Conservation (phyloP, 2,797 vertebrate genomes). For the Zenarchopterus dispar region DNA sequence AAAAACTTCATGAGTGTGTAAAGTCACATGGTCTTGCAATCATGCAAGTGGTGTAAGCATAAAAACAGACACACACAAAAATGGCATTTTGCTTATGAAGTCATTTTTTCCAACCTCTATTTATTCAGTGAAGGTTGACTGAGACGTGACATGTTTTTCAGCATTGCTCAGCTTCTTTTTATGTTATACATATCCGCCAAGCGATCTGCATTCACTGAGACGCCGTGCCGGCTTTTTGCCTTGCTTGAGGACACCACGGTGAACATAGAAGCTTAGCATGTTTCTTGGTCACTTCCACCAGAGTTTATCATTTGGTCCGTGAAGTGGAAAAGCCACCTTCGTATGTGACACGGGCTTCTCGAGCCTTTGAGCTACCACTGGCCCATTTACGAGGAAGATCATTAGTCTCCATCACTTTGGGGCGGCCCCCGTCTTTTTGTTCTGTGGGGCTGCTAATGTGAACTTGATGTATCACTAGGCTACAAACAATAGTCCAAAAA, state of each 20-base stretch:
- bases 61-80: slow-evolving; percentile 9
- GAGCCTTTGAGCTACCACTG: slow-evolving; percentile 51
- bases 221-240: slow-evolving; percentile 14
- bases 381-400: slow-evolving; percentile 67
- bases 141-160: slow-evolving; percentile 23
- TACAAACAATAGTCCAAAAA: slow-evolving; percentile 80
- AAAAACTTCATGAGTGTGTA: slow-evolving; percentile 44
- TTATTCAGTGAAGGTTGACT: slow-evolving; percentile 13
- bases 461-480: slow-evolving; percentile 76
- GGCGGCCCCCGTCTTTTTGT: slow-evolving; percentile 67
- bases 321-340: slow-evolving; percentile 33
- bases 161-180: slow-evolving; percentile 12
- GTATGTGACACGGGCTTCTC: slow-evolving; percentile 35
- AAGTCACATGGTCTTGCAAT: slow-evolving; percentile 50
- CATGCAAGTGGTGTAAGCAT: not conserved
- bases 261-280: slow-evolving; percentile 3
- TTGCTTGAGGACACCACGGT: slow-evolving; percentile 17
- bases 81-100: slow-evolving; percentile 20
- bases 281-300: slow-evolving; percentile 21
- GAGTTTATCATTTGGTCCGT: slow-evolving; percentile 33
- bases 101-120: slow-evolving; percentile 21
- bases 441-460: slow-evolving; percentile 57
- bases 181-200: not conserved
- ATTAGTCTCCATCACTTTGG: slow-evolving; percentile 78
- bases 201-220: slow-evolving; percentile 1